Evolutionary conservation across 1,140 invertebrate species (phyloP).

Genomic region (Neotoxoptera formosana): DNA sequence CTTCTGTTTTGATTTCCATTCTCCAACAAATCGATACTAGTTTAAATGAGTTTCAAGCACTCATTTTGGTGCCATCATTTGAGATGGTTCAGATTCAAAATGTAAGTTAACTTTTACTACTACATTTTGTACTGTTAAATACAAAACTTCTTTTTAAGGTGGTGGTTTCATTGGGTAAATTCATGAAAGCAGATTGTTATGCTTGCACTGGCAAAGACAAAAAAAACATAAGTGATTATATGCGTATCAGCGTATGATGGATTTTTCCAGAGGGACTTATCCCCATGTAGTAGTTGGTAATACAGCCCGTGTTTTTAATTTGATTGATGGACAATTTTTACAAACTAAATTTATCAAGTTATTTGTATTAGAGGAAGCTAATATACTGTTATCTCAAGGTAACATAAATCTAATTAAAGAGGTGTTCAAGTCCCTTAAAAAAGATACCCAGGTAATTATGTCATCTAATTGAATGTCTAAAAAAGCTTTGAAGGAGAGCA

Average conservation of each 20-base stretch:
- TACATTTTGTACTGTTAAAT: slow-evolving; percentile 64
- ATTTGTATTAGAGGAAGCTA: slow-evolving; percentile 99
- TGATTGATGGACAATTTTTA: slow-evolving; percentile 92
- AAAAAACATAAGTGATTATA: slow-evolving; percentile 97
- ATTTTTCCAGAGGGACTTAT: no score
- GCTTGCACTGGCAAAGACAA: slow-evolving; percentile 99
- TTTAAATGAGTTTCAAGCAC: slow-evolving; percentile 90
- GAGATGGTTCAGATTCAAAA: slow-evolving; percentile 90
- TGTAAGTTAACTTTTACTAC: slow-evolving; percentile 8
- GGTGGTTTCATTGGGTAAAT: slow-evolving; percentile 96
- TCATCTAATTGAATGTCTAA: slow-evolving; percentile 97
- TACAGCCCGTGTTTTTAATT: slow-evolving; percentile 96
- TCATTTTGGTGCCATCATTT: slow-evolving; percentile 91
- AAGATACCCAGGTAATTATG: slow-evolving; percentile 89
- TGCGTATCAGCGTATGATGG: slow-evolving; percentile 90
- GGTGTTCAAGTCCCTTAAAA: slow-evolving; percentile 90
- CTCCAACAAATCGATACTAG: slow-evolving; percentile 95
- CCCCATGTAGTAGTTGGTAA: slow-evolving; percentile 98
- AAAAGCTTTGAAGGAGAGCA: slow-evolving; percentile 97
- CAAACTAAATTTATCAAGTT: slow-evolving; percentile 87
- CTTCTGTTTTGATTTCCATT: slow-evolving; percentile 99
- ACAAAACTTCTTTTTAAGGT: slow-evolving; percentile 76
- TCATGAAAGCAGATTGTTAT: slow-evolving; percentile 91
- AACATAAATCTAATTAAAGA: slow-evolving; percentile 99
- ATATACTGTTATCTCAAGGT: slow-evolving; percentile 99